Evolutionary conservation across 2,797 vertebrate genomes (phyloP), one percentile per base, ranked within the genome.

Genomic region (Microctenopoma stevenorrisi): DNA sequence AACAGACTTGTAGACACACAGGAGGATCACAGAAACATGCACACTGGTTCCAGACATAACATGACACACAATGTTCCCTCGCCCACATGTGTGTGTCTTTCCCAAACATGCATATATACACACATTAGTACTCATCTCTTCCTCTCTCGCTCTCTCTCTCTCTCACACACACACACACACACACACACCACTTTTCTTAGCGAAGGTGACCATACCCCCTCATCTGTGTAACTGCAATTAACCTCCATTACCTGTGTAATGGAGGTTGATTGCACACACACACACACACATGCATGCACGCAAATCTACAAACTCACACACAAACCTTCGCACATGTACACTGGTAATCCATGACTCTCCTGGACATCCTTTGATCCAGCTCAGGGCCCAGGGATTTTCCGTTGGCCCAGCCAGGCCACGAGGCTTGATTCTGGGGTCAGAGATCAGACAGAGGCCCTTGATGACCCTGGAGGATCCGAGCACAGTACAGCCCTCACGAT

Each of bases 181-280:
- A 42, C 44, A 52, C 50, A 38, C 47, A 69, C 22, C 62, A 40
- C 59, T 70, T 78, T 66, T 70, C 22, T 56, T 18, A 11, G 64
- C 53, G 87, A 91, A 91, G 84, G 86, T 92, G 89, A 92, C 84
- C 88, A 78, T 69, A 82, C 82, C 74, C 79, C 77, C 74, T 91
- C 86, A 79, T 91, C 88, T 90, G 85, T 86, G 83, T 81, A 86
- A 86, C 90, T 86, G 88, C 89, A 93, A 93, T 94, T 93, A 94
- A 93, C 92, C 93, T 81, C 42, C 44, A 62, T 68, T 84, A 88
- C 85, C 88, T 68, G 33, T 26, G 44, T 69, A n/a, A 72, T n/a
- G 33, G 51, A 56, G 51, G 59, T 68, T 55, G 46, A 64, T 42
- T 48, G 15, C 47, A 65, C 60, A 64, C 44, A 62, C 30, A 57